These are phyloP conservation scores for Melipona beecheii DNA, from an alignment of 2,888 invertebrate genomes.

Conservation along the genomic window DNA sequence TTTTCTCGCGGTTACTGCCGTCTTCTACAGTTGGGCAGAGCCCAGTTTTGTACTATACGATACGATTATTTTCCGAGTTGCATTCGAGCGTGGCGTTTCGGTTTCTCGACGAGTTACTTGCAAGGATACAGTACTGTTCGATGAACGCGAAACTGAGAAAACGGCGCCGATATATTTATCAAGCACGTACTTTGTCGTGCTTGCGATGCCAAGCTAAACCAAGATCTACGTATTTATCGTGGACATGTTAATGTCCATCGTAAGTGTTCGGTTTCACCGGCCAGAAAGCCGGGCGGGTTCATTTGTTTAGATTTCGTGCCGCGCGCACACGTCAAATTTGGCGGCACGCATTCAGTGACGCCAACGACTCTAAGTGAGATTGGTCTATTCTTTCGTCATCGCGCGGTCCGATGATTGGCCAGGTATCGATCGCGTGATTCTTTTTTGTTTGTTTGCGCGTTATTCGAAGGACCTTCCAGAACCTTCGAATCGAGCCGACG, in stretches of 20 bases:
- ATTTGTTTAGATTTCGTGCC: too few relatives aligned
- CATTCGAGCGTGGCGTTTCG: neutral
- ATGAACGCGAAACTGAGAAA: neutral
- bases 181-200: neutral
- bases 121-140: neutral
- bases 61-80: neutral
- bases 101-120: neutral
- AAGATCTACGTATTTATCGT: neutral
- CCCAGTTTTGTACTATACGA: neutral
- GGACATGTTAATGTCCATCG: conserved; percentile 18
- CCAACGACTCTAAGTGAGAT: too few relatives aligned
- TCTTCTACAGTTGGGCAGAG: neutral
- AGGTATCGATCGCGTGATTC: too few relatives aligned
- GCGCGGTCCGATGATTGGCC: too few relatives aligned
- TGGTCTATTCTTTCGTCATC: too few relatives aligned
- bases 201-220: neutral
- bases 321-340: too few relatives aligned
- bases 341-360: too few relatives aligned
- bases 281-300: too few relatives aligned
- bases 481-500: too few relatives aligned
- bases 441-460: too few relatives aligned
- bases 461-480: too few relatives aligned
- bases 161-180: conserved; percentile 5
- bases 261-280: neutral
- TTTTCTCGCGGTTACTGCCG: neutral